These are phyloP conservation scores for Chiloscyllium punctatum DNA, from an alignment of 2,797 vertebrate genomes.

Conservation along the genomic window DNA sequence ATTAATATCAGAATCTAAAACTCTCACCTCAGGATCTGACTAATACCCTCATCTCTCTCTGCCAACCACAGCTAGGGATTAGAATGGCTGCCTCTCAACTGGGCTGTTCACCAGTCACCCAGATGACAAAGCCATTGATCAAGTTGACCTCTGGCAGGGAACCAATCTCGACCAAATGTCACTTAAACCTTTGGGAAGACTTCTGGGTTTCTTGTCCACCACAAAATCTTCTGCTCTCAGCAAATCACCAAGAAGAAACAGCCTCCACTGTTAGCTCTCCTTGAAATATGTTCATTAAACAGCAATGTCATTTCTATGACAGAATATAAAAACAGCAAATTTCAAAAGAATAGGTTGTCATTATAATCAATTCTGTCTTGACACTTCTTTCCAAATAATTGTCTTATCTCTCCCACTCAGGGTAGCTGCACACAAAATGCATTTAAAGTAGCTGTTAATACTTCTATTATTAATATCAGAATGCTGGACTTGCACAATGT, in stretches of 20 bases:
- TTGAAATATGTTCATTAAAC: neutral
- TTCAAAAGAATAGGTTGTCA: neutral
- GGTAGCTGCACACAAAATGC: neutral
- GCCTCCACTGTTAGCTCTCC: neutral
- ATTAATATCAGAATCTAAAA: neutral
- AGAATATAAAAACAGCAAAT: neutral
- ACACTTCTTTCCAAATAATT: conserved; percentile 6
- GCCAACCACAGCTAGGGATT: no score
- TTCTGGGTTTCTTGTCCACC: neutral
- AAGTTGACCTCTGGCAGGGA: neutral
- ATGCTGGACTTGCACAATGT: neutral
- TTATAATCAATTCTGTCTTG: neutral
- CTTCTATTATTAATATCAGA: neutral
- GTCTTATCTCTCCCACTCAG: neutral
- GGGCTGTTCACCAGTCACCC: neutral
- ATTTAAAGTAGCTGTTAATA: neutral
- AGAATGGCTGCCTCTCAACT: neutral
- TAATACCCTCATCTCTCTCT: neutral
- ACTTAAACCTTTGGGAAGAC: neutral
- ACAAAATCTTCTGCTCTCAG: neutral
- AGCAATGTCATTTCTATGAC: neutral
- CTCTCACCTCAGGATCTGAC: neutral
- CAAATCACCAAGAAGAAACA: neutral
- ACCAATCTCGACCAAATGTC: neutral
- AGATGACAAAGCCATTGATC: neutral